A percentile compares a stretch with the other conserved stretches of the same genome.
Conservation (phyloP, 2,113 vertebrate species). For the Amazona vittata region DNA sequence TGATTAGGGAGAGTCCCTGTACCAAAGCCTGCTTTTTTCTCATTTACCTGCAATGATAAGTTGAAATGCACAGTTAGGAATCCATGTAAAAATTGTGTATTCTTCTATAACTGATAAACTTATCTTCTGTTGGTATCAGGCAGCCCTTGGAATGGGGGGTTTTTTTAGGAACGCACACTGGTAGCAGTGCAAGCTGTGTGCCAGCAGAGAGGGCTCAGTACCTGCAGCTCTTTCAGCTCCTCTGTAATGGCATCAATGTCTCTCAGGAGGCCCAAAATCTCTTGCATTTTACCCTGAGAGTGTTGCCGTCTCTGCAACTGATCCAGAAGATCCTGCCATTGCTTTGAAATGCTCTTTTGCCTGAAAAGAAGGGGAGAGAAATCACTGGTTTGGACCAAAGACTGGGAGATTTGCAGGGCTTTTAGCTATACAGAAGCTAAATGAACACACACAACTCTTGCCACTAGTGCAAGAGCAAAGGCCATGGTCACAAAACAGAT, state of each 20-base stretch:
- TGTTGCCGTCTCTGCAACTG: slow-evolving; percentile 75
- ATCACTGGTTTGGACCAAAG: background rate
- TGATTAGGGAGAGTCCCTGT: background rate
- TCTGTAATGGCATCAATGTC: slow-evolving; percentile 77
- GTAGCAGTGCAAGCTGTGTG: background rate
- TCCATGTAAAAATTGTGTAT: background rate
- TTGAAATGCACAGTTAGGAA: background rate
- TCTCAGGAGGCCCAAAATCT: slow-evolving; percentile 77
- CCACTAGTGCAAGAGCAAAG: background rate
- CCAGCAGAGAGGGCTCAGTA: background rate
- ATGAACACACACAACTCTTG: background rate
- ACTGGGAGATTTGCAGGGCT: background rate
- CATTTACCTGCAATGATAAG: background rate
- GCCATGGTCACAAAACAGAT: background rate
- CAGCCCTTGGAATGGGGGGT: background rate
- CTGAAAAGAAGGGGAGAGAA: slow-evolving; percentile 47
- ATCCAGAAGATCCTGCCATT: slow-evolving; percentile 82
- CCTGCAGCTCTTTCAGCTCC: slow-evolving; percentile 86
- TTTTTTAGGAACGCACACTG: background rate
- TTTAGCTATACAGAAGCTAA: background rate
- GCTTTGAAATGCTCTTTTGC: slow-evolving; percentile 72
- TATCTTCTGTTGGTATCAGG: background rate
- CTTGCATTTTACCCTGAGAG: slow-evolving; percentile 61
- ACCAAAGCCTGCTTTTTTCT: background rate
- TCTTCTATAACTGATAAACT: background rate